phyloP scores from a whole-genome alignment of 2,113 vertebrate genomes.

The Sinosuthora webbiana region DNA sequence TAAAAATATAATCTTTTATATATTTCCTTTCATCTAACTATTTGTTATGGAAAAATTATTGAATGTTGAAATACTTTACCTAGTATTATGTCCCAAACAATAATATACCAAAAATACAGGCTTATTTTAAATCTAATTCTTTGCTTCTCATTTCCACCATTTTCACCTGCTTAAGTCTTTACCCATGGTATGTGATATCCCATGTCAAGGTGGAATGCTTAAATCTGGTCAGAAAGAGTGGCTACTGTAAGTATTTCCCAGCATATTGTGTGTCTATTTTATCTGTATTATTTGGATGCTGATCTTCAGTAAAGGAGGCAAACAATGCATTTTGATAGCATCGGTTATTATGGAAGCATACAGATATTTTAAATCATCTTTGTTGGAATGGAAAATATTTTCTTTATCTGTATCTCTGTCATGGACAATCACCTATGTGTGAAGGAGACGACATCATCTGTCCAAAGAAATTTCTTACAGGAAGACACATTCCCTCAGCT shows the following conservation, averaged over 20 bases:
- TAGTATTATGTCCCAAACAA: neutral
- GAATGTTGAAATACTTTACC: neutral
- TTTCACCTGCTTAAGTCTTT: neutral
- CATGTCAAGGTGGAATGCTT: neutral
- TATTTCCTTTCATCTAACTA: neutral
- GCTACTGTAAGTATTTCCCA: neutral
- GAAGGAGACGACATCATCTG: neutral
- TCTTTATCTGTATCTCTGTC: neutral
- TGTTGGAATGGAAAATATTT: neutral
- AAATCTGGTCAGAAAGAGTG: neutral
- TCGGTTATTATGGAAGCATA: neutral
- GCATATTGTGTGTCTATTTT: neutral
- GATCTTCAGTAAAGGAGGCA: neutral
- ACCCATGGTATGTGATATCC: neutral
- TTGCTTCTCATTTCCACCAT: neutral
- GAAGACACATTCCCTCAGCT: fast-evolving
- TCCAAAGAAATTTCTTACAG: neutral
- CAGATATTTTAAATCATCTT: neutral
- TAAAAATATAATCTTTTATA: neutral
- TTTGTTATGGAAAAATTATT: neutral
- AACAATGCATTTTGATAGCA: neutral
- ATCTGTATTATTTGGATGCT: neutral
- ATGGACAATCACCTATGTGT: neutral
- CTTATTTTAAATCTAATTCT: neutral
- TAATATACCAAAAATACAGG: neutral